Evolutionary conservation across 2,888 invertebrate genomes (phyloP), one percentile per base, ranked within the genome.

Genomic region (Pterostichus madidus): DNA sequence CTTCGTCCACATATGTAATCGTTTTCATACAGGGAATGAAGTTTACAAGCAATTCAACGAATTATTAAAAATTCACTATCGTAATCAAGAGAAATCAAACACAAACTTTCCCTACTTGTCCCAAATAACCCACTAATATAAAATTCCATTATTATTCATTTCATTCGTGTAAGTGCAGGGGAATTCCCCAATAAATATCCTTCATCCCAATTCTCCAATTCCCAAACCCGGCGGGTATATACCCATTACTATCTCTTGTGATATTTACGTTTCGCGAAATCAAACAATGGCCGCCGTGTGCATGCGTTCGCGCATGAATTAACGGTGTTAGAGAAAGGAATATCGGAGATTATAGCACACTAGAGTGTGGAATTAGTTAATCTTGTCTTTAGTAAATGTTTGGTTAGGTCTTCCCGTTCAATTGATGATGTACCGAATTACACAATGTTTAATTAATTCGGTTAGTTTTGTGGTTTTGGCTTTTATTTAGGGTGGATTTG

Each of bases 351-450:
- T 64, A 64, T 7, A 32, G 64, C 39, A 32, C 64, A 10, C 64
- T n/a, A 52, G 13, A 52, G 13, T 13, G 52, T 13, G 13, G n/a
- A 64, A 39, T 64, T 64, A 13, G 39, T 64, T 64, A 64, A 64
- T 64, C 64, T 64, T 64, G 53, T 76, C 46, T 76, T 39, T 52
- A 6, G 76, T 39, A 77, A 77, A 76, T 76, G 53, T 76, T 77
- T 77, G 59, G 13, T 53, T 77, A 77, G 77, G 77, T 56, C 39
- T 13, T 46, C 39, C 59, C 17, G 24, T n/a, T 59, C 59, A 44
- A 77, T 77, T 77, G 59, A 32, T 35, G 53, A 44, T 53, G 76
- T 13, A 44, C 59, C 59, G 56, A 77, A 77, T 77, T 77, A 59
- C 15, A 77, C 52, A 1, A 53, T 53, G 52, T 53, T 76, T 52